phyloP scores from a whole-genome alignment of 2,888 invertebrate genomes.

The Diarsia dahlii region DNA sequence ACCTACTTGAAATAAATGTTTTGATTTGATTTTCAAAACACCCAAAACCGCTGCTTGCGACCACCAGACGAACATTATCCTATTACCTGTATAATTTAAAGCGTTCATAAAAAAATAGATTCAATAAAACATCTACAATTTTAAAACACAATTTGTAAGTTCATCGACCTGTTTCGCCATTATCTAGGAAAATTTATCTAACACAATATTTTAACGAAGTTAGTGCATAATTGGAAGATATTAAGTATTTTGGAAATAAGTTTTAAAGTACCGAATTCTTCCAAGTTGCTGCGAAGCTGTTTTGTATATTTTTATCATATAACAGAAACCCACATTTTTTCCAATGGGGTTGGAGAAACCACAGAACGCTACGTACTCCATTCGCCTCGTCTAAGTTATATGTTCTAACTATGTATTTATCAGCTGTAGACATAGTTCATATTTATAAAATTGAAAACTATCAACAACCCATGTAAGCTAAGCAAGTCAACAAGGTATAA shows the following conservation, averaged over 20 bases:
- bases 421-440: background rate
- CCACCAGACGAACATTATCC: no score
- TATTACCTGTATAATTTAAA: background rate
- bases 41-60: no score
- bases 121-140: conserved; percentile 6
- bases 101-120: background rate
- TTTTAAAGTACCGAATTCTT: background rate
- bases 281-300: background rate
- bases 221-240: conserved; percentile 35
- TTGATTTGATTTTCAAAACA: no score
- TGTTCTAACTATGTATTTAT: background rate
- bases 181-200: conserved; percentile 40
- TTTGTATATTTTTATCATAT: background rate
- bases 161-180: conserved; percentile 25
- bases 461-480: background rate
- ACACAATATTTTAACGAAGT: conserved; percentile 20
- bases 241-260: conserved; percentile 29
- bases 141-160: conserved; percentile 29
- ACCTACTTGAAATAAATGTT: no score
- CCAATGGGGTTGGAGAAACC: background rate
- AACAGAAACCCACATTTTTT: background rate
- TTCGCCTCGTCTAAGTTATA: background rate
- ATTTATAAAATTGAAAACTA: background rate
- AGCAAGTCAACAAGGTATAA: background rate
- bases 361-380: background rate